Evolutionary conservation across 2,797 vertebrate species (phyloP), one percentile per base, ranked within the genome.

Genomic region (Characodon lateralis): DNA sequence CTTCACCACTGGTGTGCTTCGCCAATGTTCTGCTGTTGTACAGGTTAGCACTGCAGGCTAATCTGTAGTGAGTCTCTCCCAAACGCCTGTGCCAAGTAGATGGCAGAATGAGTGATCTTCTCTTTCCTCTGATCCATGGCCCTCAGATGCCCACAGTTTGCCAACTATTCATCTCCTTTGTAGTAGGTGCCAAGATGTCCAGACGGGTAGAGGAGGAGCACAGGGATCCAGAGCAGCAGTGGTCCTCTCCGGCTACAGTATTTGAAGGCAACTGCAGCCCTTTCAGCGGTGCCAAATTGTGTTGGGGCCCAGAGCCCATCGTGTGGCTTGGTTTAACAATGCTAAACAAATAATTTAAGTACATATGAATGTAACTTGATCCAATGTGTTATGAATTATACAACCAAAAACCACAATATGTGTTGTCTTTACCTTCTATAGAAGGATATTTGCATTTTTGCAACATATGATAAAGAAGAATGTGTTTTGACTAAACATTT

Each of bases 11-110:
- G 92, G 92, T 93, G 92, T 91, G 74, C 83, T 70, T 87, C 72
- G 87, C 93, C 91, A 92, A 84, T 77, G 85, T 91, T 88, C 88
- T 90, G 89, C 89, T 83, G 89, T 85, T 79, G 53, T 71, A 90
- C 93, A 93, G 93, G 94, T 95, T 94, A 93, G 93, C 88, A 83
- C 92, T 79, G 91, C 91, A 88, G 92, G 89, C 93, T 95, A 94
- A 96, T 95, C 92, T 93, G 92, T 91, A 87, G 89, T 83, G 93
- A 94, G 92, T 90, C 78, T 82, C 63, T 87, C 89, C 91, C 88
- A 85, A 89, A 89, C 86, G 82, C 86, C 80, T 4, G 83, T 72
- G 91, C 91, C 93, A 93, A 88, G 83, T 90, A 74, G 92, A 88
- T 92, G 93, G 94, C 92, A 92, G 89, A 85, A 92, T 90, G 92